A percentile compares a stretch with the other conserved stretches of the same genome.
Evolutionary conservation across 1,140 invertebrate species (phyloP).

Genomic region (Phenacoccus solenopsis): DNA sequence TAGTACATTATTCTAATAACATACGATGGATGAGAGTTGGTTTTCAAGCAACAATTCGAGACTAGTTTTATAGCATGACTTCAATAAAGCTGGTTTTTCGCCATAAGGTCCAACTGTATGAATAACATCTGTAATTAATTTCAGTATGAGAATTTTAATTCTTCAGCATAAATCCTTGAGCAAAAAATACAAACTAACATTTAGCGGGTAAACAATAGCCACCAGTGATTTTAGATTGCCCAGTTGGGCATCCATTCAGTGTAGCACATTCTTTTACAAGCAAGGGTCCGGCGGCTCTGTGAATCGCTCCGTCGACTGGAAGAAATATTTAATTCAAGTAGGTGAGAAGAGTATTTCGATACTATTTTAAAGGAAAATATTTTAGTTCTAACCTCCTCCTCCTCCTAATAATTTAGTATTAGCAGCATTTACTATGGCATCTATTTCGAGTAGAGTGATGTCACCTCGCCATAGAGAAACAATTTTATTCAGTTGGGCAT

Average conservation of each 20-base stretch:
- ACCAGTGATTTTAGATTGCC: constrained; percentile 67
- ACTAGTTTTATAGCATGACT: constrained; percentile 55
- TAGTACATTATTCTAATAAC: constrained; percentile 18
- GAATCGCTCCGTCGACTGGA: constrained; percentile 72
- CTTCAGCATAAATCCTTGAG: background rate
- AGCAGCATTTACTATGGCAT: constrained; percentile 87
- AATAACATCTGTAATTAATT: constrained; percentile 53
- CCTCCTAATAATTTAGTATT: constrained; percentile 65
- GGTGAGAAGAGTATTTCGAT: background rate
- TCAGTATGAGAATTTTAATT: background rate
- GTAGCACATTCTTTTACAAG: constrained; percentile 57
- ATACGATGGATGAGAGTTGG: constrained; percentile 47
- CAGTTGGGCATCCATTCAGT: constrained; percentile 56
- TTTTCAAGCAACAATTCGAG: constrained; percentile 46
- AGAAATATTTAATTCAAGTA: too few relatives aligned
- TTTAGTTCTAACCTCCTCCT: constrained; percentile 46
- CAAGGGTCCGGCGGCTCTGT: constrained; percentile 53
- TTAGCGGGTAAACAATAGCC: constrained; percentile 66
- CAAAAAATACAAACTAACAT: constrained; percentile 37
- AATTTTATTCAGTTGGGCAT: too few relatives aligned
- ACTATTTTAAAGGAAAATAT: background rate
- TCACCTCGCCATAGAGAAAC: constrained; percentile 61
- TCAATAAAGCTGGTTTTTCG: constrained; percentile 48
- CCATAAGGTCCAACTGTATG: constrained; percentile 71
- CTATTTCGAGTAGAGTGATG: constrained; percentile 76